Percentiles rank a stretch among this genome's conserved stretches.
Evolutionary conservation across 2,888 invertebrate genomes (phyloP).

Genomic region (Yponomeuta evonymella): DNA sequence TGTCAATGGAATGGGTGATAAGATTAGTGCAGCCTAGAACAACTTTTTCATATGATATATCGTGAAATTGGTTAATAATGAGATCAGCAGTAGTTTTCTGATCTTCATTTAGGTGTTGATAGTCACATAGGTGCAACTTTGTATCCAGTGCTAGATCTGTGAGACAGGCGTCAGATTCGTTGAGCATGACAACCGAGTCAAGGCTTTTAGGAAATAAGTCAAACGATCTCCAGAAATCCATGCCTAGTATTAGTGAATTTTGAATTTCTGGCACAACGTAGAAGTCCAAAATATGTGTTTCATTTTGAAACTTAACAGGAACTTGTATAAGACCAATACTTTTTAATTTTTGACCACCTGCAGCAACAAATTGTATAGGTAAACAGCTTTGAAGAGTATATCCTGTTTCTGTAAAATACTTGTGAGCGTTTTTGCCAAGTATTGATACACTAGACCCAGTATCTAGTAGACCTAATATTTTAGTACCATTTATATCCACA

Average conservation of each 20-base stretch:
- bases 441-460: conserved; percentile 26
- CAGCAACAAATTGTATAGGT: conserved; percentile 17
- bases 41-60: conserved; percentile 23
- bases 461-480: conserved; percentile 23
- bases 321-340: conserved; percentile 22
- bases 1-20: conserved; percentile 14
- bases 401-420: conserved; percentile 3
- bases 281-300: neutral
- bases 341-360: conserved; percentile 21
- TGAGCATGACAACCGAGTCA: neutral
- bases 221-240: conserved; percentile 13
- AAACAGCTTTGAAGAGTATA: neutral
- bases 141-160: neutral
- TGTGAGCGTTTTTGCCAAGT: conserved; percentile 23
- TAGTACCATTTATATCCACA: conserved; percentile 15
- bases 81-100: conserved; percentile 11
- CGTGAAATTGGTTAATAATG: conserved; percentile 21
- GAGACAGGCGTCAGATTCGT: neutral
- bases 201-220: conserved; percentile 6
- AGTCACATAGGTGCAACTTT: neutral
- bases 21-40: conserved; percentile 23
- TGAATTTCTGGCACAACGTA: conserved; percentile 14
- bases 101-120: conserved; percentile 8
- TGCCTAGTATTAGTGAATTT: conserved; percentile 10
- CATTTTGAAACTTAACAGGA: conserved; percentile 10